Evolutionary conservation across 2,797 vertebrate species (phyloP).

Genomic region (Pristis pectinata): DNA sequence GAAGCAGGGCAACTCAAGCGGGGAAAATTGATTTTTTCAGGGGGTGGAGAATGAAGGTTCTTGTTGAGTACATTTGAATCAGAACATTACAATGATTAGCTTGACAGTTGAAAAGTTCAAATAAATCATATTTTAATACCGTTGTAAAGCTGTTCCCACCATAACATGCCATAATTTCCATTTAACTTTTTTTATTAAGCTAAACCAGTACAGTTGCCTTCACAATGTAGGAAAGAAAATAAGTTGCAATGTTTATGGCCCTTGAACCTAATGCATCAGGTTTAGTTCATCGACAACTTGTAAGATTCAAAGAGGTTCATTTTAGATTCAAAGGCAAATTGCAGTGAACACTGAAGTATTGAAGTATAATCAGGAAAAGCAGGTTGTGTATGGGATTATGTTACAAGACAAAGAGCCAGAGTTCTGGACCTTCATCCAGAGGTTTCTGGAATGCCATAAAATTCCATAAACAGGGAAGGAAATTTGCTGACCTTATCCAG

Average conservation of each 20-base stretch:
- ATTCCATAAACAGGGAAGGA: too few relatives aligned
- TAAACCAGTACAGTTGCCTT: background rate
- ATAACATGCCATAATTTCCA: background rate
- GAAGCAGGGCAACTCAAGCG: background rate
- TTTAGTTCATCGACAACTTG: background rate
- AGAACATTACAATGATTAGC: background rate
- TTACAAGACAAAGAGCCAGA: too few relatives aligned
- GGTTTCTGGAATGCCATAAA: too few relatives aligned
- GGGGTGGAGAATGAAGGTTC: background rate
- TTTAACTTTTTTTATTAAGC: background rate
- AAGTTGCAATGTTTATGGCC: background rate
- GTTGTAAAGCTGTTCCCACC: background rate
- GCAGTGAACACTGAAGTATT: too few relatives aligned
- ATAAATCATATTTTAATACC: background rate
- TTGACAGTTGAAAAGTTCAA: background rate
- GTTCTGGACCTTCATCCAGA: too few relatives aligned
- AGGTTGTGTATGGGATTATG: too few relatives aligned
- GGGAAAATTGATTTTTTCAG: slow-evolving; percentile 17
- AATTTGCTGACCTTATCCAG: too few relatives aligned
- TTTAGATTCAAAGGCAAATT: background rate
- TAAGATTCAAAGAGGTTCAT: background rate
- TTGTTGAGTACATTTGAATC: background rate
- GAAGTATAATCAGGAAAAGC: too few relatives aligned
- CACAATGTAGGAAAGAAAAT: background rate
- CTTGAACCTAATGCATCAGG: background rate